Conservation (phyloP, 37 sponge, comb jelly and placozoan species). For the Aphrocallistes beatrix region DNA sequence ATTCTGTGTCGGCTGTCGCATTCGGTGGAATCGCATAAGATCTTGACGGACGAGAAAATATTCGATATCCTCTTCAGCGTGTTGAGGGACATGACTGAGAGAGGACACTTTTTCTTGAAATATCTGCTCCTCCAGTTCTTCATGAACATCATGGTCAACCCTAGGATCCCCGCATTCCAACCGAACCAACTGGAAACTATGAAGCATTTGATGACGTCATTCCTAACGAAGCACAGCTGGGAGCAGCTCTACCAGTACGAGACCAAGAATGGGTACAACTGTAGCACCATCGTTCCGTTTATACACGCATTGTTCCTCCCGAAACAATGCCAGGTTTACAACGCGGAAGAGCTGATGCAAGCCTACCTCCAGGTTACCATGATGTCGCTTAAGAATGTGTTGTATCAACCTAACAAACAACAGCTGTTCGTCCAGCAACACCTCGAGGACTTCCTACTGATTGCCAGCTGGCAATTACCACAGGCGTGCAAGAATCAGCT, state of each 20-base stretch:
- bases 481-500: background rate
- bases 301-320: background rate
- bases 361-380: background rate
- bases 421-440: background rate
- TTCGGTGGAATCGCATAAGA: background rate
- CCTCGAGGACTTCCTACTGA: background rate
- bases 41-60: background rate
- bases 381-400: background rate
- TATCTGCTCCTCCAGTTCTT: background rate
- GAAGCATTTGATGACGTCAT: background rate
- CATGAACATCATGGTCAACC: background rate
- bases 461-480: background rate
- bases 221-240: background rate
- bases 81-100: background rate
- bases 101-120: background rate
- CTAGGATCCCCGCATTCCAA: background rate
- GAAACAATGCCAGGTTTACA: background rate
- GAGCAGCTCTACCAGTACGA: background rate
- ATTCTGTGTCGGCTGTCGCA: background rate
- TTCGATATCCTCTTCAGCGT: background rate
- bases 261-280: background rate
- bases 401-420: background rate
- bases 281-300: background rate
- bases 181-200: background rate
- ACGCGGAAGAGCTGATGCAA: background rate